Percentiles rank a stretch among this genome's conserved stretches.
Conservation (phyloP, 1,140 invertebrate species). For the Dysdera silvatica region DNA sequence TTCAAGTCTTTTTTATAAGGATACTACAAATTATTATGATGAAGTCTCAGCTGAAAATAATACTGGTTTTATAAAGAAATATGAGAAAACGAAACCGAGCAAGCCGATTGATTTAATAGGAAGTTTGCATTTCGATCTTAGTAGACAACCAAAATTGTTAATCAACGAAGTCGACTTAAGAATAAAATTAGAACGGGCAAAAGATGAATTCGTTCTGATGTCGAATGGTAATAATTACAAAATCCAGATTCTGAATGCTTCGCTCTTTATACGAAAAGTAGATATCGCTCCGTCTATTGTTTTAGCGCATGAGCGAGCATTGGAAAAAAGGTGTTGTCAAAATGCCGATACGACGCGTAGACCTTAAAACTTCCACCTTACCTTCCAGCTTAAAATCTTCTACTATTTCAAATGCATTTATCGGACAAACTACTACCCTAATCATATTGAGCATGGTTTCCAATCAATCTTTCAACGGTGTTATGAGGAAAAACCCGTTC, state of each 20-base stretch:
- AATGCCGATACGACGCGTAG: too few species aligned
- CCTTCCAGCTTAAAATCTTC: not conserved
- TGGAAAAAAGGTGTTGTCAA: too few species aligned
- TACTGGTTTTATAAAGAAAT: not conserved
- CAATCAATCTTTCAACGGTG: too few species aligned
- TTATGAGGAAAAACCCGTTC: too few species aligned
- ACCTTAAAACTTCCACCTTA: not conserved
- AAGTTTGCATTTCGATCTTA: constrained; percentile 2
- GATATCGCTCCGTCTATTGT: not conserved
- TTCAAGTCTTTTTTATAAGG: not conserved
- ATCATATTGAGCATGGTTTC: too few species aligned
- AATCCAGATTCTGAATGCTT: not conserved
- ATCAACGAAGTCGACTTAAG: not conserved
- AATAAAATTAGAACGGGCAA: not conserved
- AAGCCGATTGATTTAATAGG: not conserved
- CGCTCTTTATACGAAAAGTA: not conserved
- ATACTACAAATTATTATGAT: not conserved
- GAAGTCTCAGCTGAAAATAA: not conserved
- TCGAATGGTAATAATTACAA: not conserved
- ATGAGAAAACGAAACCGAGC: not conserved
- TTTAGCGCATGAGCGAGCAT: not conserved
- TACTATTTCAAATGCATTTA: not conserved
- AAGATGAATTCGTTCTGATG: not conserved
- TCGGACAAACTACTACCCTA: not conserved
- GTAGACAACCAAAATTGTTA: not conserved